These are phyloP conservation scores for Prorops nasuta DNA, from an alignment of 1,140 invertebrate species.

Conservation along the genomic window DNA sequence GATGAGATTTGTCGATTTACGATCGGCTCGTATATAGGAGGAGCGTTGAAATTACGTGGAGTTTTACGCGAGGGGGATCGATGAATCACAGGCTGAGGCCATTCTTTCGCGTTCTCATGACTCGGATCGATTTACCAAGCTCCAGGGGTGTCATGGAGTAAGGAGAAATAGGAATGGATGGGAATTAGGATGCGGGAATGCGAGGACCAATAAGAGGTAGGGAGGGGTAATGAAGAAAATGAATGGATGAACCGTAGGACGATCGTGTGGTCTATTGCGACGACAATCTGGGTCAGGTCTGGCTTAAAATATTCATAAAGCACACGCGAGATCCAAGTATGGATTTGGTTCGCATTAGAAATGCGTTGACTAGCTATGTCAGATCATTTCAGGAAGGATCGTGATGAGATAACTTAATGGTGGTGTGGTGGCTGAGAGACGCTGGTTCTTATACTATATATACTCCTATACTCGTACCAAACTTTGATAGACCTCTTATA, in stretches of 20 bases:
- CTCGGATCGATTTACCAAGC: constrained; percentile 21
- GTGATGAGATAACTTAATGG: too few relatives aligned
- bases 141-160: not conserved
- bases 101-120: constrained; percentile 19
- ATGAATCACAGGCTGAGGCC: constrained; percentile 24
- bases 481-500: too few relatives aligned
- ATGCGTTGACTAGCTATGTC: constrained; percentile 39
- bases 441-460: too few relatives aligned
- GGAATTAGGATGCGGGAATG: not conserved
- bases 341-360: constrained; percentile 45
- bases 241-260: constrained; percentile 12
- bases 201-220: not conserved
- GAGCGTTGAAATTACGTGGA: too few relatives aligned
- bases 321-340: constrained; percentile 46
- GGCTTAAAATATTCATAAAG: constrained; percentile 52
- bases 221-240: not conserved
- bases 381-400: too few relatives aligned
- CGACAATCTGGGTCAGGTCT: constrained; percentile 49
- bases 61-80: too few relatives aligned
- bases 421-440: too few relatives aligned
- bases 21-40: too few relatives aligned
- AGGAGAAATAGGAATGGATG: not conserved
- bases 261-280: constrained; percentile 32
- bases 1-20: too few relatives aligned
- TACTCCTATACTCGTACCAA: too few relatives aligned